Conservation (phyloP, 2,888 invertebrate species). For the Coelogynopora nodosa region DNA sequence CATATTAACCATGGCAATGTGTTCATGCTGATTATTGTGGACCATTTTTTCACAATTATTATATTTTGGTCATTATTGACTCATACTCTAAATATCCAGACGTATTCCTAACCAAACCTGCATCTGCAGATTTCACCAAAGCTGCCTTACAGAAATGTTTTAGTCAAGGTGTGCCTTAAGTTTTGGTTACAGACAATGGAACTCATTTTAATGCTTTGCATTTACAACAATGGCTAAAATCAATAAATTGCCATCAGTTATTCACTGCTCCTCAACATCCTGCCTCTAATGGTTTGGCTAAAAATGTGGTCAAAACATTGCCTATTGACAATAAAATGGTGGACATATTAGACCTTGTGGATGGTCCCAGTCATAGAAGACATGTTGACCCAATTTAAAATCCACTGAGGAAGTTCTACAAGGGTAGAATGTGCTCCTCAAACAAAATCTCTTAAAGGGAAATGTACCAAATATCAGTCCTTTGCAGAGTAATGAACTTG, state of each 20-base stretch:
- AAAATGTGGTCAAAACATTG: neutral
- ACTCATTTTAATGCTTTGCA: neutral
- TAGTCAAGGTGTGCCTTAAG: neutral
- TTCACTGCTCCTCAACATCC: neutral
- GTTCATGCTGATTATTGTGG: constrained; percentile 33
- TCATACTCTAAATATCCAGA: neutral
- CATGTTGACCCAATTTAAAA: no score
- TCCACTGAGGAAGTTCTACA: no score
- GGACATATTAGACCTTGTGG: no score
- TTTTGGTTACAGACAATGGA: constrained; percentile 9
- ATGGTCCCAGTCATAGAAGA: no score
- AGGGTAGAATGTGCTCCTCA: no score
- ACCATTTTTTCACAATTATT: neutral
- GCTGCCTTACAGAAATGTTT: neutral
- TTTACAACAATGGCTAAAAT: neutral
- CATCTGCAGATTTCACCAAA: neutral
- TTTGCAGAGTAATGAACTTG: no score
- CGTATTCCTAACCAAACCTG: neutral
- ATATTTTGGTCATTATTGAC: neutral
- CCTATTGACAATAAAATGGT: neutral
- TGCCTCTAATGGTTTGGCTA: neutral
- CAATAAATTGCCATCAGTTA: neutral
- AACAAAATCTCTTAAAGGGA: no score
- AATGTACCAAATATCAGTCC: no score
- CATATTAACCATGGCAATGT: no score